A percentile compares a stretch with the other conserved stretches of the same genome.
Evolutionary conservation across 2,797 vertebrate species (phyloP).

Genomic region (Liasis olivaceus): DNA sequence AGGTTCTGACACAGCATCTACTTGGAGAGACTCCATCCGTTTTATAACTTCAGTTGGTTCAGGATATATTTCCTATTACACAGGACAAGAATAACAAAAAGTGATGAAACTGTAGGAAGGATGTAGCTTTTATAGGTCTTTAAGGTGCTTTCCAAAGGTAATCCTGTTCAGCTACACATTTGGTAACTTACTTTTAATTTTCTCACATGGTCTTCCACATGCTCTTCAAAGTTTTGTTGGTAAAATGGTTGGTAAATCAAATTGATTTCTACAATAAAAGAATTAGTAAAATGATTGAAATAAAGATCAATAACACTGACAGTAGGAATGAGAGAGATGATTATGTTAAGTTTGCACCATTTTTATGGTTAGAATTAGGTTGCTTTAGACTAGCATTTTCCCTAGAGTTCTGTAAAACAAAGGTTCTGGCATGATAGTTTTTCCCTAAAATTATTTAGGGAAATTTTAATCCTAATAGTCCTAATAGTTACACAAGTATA

Average conservation of each 20-base stretch:
- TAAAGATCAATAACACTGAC: neutral
- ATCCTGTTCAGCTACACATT: neutral
- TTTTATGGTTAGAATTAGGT: too few species aligned
- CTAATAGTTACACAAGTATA: neutral
- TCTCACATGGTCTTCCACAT: constrained; percentile 77
- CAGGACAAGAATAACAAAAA: neutral
- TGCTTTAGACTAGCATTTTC: neutral
- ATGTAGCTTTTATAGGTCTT: neutral
- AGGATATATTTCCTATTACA: constrained; percentile 73
- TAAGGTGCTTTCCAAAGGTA: too few species aligned
- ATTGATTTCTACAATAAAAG: constrained; percentile 78
- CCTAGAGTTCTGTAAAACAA: neutral
- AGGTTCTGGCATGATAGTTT: neutral
- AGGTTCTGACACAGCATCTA: constrained; percentile 67
- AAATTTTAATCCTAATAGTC: neutral
- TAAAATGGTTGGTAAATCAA: constrained; percentile 81
- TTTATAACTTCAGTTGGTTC: constrained; percentile 77
- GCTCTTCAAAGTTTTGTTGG: constrained; percentile 66
- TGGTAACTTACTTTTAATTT: constrained; percentile 79
- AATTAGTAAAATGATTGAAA: constrained; percentile 16
- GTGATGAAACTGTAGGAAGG: neutral
- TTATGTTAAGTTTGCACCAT: neutral
- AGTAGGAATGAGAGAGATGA: neutral
- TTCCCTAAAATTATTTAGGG: neutral
- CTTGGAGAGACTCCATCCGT: constrained; percentile 82